Conservation (phyloP, 2,797 vertebrate species). For the Euthynnus affinis region DNA sequence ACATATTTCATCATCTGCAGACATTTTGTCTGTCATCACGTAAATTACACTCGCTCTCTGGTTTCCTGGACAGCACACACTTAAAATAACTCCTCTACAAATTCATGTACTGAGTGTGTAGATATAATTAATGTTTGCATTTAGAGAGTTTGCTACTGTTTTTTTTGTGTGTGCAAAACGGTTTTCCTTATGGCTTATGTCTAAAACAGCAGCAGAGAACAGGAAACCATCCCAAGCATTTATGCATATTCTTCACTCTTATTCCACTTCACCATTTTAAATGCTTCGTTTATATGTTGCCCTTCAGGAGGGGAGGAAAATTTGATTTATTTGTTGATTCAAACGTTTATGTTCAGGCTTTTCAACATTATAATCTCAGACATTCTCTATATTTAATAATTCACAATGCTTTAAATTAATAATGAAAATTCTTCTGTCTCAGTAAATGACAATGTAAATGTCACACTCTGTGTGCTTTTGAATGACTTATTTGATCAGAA, state of each 20-base stretch:
- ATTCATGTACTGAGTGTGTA: constrained; percentile 32
- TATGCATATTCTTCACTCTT: constrained; percentile 54
- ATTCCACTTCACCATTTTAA: constrained; percentile 50
- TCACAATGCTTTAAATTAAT: constrained; percentile 77
- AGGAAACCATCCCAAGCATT: constrained; percentile 24
- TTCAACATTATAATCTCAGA: constrained; percentile 57
- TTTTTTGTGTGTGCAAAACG: constrained; percentile 38
- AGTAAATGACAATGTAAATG: constrained; percentile 82
- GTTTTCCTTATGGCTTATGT: constrained; percentile 42
- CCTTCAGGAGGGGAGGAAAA: constrained; percentile 55
- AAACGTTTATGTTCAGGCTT: constrained; percentile 68
- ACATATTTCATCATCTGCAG: constrained; percentile 66
- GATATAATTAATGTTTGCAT: constrained; percentile 41
- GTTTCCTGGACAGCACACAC: constrained; percentile 14
- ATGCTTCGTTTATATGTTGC: constrained; percentile 7
- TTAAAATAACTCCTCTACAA: constrained; percentile 42
- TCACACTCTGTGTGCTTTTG: constrained; percentile 65
- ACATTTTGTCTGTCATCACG: constrained; percentile 40
- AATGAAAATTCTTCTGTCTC: constrained; percentile 74
- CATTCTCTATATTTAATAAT: constrained; percentile 77
- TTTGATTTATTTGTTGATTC: constrained; percentile 75
- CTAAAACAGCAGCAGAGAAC: constrained; percentile 31
- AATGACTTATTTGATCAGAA: constrained; percentile 60
- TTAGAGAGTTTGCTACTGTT: constrained; percentile 33
- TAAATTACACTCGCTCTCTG: constrained; percentile 37